Percentiles rank a stretch among this genome's conserved stretches.
Evolutionary conservation across 1,140 invertebrate genomes (phyloP).

Genomic region (Liolophura sinensis): DNA sequence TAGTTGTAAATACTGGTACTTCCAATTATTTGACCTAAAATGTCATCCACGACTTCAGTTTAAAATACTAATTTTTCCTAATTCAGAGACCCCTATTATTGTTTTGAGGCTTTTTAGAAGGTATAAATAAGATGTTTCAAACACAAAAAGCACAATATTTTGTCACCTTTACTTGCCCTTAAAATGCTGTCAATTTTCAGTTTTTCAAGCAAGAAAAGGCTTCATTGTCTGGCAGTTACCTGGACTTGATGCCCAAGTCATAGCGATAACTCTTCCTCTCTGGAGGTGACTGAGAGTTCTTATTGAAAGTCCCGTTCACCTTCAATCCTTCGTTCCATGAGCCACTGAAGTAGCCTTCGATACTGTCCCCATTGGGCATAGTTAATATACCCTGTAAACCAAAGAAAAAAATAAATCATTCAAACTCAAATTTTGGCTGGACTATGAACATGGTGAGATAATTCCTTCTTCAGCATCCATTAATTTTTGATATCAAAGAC

Average conservation of each 20-base stretch:
- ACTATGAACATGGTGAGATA: no score
- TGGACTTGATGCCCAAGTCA: constrained; percentile 20
- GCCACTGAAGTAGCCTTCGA: constrained; percentile 75
- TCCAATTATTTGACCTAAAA: no score
- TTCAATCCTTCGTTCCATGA: constrained; percentile 82
- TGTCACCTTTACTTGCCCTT: not conserved
- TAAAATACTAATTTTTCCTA: no score
- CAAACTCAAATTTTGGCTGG: no score
- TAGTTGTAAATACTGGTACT: no score
- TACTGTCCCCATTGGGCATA: constrained; percentile 73
- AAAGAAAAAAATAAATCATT: not conserved
- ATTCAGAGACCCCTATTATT: no score
- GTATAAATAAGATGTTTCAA: no score
- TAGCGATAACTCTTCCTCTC: constrained; percentile 12
- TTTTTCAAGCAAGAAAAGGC: not conserved
- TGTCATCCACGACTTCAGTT: no score
- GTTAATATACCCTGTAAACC: constrained; percentile 70
- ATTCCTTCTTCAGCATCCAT: no score
- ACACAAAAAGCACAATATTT: no score
- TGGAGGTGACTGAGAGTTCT: constrained; percentile 15
- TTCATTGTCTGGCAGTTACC: constrained; percentile 10
- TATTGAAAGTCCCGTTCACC: constrained; percentile 72
- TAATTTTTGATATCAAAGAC: no score
- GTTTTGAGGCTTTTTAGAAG: no score
- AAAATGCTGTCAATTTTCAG: not conserved